Percentiles rank a stretch among this genome's conserved stretches.
phyloP scores from a whole-genome alignment of 1,140 invertebrate genomes.

The Tetramorium parvispinum region DNA sequence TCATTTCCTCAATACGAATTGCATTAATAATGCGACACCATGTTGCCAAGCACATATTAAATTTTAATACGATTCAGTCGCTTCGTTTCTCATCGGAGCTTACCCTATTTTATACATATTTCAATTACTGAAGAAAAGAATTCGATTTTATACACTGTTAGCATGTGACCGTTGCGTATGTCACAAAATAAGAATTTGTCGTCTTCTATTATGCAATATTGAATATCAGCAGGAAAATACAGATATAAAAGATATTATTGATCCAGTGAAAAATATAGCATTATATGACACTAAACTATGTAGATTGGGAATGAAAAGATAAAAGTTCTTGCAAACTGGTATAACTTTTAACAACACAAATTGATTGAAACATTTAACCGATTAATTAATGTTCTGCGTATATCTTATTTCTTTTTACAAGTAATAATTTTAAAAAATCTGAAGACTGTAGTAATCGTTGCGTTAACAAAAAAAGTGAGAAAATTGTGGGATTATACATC shows the following conservation, averaged over 20 bases:
- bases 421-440: no score
- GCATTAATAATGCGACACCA: conserved; percentile 1
- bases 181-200: neutral
- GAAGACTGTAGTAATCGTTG: no score
- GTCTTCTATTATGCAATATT: neutral
- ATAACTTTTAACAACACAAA: neutral
- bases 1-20: neutral
- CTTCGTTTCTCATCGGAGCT: neutral
- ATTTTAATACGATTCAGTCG: conserved; percentile 1
- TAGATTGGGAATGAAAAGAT: neutral
- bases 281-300: neutral
- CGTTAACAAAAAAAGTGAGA: no score
- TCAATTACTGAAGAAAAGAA: neutral
- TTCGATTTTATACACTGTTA: neutral
- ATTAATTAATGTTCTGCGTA: no score
- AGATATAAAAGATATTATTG: neutral
- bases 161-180: neutral
- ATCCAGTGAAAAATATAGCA: neutral
- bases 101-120: neutral
- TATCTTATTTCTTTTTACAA: no score
- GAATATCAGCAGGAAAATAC: neutral
- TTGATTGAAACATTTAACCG: neutral
- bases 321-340: neutral
- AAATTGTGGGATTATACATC: no score
- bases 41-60: neutral